These are phyloP conservation scores for Dreissena rostriformis DNA, from an alignment of 1,140 invertebrate genomes.

Conservation along the genomic window DNA sequence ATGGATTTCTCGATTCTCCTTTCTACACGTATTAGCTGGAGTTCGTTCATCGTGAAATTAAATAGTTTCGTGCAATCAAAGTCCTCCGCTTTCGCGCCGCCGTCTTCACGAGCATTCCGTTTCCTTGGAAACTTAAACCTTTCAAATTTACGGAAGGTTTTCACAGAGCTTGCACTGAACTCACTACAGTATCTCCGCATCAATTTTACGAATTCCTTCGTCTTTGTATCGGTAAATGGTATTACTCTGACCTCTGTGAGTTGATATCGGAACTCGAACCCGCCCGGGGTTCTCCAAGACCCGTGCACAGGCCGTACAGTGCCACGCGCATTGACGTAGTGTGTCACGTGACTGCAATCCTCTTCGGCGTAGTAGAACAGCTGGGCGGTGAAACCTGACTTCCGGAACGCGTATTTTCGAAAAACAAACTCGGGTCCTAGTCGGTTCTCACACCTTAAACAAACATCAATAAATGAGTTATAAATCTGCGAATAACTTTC, in stretches of 20 bases:
- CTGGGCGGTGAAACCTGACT: slow-evolving; percentile 35
- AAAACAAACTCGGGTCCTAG: slow-evolving; percentile 58
- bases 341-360: slow-evolving; percentile 17
- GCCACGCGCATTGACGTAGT: slow-evolving; percentile 46
- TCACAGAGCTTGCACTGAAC: not conserved
- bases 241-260: slow-evolving; percentile 36
- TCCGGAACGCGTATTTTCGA: slow-evolving; percentile 52
- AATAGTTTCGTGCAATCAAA: slow-evolving; percentile 51
- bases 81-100: slow-evolving; percentile 5
- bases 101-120: not conserved
- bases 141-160: slow-evolving; percentile 29
- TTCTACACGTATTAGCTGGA: slow-evolving; percentile 35
- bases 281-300: slow-evolving; percentile 47
- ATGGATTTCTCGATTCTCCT: slow-evolving; percentile 5
- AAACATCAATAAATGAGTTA: too few species aligned
- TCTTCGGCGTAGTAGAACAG: slow-evolving; percentile 54
- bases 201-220: slow-evolving; percentile 15
- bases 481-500: too few species aligned
- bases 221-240: slow-evolving; percentile 27
- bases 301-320: slow-evolving; percentile 12
- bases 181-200: slow-evolving; percentile 44
- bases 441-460: slow-evolving; percentile 54
- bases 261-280: slow-evolving; percentile 9
- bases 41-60: slow-evolving; percentile 57
- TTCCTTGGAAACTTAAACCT: slow-evolving; percentile 42